Percentiles rank a stretch among this genome's conserved stretches.
phyloP scores from a whole-genome alignment of 1,140 invertebrate species.

The Prorops nasuta region DNA sequence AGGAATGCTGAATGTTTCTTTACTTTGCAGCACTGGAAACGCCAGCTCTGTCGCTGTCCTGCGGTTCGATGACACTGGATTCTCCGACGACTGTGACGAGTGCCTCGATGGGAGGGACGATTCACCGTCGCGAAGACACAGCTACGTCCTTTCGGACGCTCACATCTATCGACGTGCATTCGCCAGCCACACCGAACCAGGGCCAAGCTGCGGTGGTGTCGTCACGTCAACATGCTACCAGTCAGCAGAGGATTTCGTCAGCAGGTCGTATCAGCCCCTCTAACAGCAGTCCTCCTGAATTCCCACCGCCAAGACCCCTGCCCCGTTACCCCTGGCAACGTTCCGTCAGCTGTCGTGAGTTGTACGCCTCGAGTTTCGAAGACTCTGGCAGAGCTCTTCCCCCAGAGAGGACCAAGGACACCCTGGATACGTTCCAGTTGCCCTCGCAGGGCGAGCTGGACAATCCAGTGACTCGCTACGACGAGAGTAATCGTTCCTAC shows the following conservation, averaged over 20 bases:
- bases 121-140: conserved; percentile 57
- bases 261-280: conserved; percentile 59
- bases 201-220: too few species aligned
- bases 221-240: conserved; percentile 45
- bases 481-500: conserved; percentile 68
- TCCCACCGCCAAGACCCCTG: conserved; percentile 48
- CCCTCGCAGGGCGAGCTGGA: conserved; percentile 62
- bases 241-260: conserved; percentile 54
- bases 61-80: conserved; percentile 63
- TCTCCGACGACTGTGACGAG: conserved; percentile 59
- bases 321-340: conserved; percentile 67
- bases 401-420: conserved; percentile 10
- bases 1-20: too few species aligned
- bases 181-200: conserved; percentile 53
- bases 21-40: conserved; percentile 52
- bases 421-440: conserved; percentile 39
- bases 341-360: conserved; percentile 75
- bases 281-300: conserved; percentile 56
- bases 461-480: conserved; percentile 74
- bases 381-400: conserved; percentile 54
- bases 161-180: conserved; percentile 58
- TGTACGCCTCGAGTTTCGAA: conserved; percentile 72
- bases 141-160: conserved; percentile 57
- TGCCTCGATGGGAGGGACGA: conserved; percentile 55
- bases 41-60: conserved; percentile 61